Conservation (phyloP, 2,113 vertebrate genomes). For the Gavialis gangeticus region DNA sequence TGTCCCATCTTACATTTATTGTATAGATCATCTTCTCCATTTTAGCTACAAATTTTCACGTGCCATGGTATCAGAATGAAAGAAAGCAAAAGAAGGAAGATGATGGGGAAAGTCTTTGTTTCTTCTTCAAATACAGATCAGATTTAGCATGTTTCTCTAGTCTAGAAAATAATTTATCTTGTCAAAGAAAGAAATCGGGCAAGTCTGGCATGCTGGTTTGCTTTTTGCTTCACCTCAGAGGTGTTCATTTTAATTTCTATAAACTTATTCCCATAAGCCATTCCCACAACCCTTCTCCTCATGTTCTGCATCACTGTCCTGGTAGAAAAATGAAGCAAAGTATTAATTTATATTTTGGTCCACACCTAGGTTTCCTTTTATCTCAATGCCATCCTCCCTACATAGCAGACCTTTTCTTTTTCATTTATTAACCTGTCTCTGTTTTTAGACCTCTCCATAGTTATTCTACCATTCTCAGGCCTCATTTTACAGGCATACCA, state of each 20-base stretch:
- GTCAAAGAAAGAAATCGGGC: background rate
- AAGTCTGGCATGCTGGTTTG: background rate
- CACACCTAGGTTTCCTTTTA: background rate
- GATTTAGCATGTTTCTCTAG: background rate
- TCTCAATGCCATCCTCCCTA: background rate
- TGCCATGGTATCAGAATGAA: background rate
- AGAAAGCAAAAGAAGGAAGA: no score
- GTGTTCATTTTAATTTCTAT: constrained; percentile 3
- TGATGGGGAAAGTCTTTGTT: no score
- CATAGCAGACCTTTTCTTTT: background rate
- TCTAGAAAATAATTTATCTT: background rate
- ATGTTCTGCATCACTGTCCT: background rate
- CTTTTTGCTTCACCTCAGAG: background rate
- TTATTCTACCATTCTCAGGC: background rate
- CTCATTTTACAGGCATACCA: background rate
- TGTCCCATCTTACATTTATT: background rate
- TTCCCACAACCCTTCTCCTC: background rate
- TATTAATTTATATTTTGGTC: background rate
- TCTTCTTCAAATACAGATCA: background rate
- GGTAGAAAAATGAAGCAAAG: background rate
- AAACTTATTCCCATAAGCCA: background rate
- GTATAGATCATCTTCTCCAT: background rate
- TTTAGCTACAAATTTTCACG: background rate
- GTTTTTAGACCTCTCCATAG: background rate
- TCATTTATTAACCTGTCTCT: background rate